phyloP scores from a whole-genome alignment of 2,113 vertebrate species.

The Thunnus thynnus region DNA sequence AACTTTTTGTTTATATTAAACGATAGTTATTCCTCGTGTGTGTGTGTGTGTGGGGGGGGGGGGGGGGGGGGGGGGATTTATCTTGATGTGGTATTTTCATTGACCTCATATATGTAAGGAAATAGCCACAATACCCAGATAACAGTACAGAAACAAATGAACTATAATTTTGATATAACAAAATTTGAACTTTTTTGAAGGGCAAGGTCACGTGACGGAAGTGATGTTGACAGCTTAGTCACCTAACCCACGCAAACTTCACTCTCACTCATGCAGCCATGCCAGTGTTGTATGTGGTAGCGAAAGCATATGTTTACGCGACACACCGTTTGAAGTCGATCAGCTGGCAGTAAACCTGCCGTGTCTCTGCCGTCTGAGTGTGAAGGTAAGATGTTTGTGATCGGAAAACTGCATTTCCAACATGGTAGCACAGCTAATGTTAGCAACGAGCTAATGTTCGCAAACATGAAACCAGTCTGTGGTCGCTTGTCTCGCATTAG shows the following conservation, averaged over 20 bases:
- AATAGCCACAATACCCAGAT: no score
- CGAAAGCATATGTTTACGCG: rapidly evolving
- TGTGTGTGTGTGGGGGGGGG: not conserved
- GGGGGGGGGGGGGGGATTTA: not conserved
- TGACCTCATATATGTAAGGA: no score
- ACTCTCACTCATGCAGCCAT: slow-evolving; percentile 52
- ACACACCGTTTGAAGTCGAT: no score
- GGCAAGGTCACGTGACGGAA: slow-evolving; percentile 35
- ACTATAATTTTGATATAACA: no score
- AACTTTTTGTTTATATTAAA: slow-evolving; percentile 83
- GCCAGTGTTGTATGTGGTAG: not conserved
- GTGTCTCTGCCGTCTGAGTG: not conserved
- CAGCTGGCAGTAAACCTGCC: rapidly evolving
- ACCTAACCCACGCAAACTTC: slow-evolving; percentile 59
- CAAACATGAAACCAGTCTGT: slow-evolving; percentile 38
- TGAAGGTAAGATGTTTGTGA: not conserved
- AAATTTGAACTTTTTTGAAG: no score
- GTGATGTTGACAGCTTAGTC: not conserved
- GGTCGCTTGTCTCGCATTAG: not conserved
- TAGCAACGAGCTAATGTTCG: slow-evolving; percentile 62
- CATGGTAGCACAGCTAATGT: slow-evolving; percentile 36
- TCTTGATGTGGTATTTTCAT: not conserved
- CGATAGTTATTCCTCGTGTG: slow-evolving; percentile 48
- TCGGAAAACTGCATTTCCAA: rapidly evolving
- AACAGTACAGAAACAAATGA: no score